A percentile compares a stretch with the other conserved stretches of the same genome.
These are phyloP conservation scores for Melanchra persicariae DNA, from an alignment of 2,888 invertebrate genomes.

Conservation along the genomic window DNA sequence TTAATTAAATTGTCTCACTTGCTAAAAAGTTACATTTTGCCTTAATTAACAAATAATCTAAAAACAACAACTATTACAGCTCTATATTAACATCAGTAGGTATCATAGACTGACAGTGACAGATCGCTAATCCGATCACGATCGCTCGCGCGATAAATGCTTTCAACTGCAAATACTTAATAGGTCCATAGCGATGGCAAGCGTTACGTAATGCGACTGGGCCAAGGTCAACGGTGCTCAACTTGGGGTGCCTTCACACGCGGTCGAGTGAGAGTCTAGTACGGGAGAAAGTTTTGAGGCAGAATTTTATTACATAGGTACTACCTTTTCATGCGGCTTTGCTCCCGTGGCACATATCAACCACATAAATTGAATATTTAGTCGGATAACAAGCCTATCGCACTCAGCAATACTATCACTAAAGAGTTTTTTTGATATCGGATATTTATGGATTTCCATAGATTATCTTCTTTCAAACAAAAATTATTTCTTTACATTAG, in stretches of 20 bases:
- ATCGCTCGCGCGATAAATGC: not conserved
- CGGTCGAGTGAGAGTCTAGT: not conserved
- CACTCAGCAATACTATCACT: too few species aligned
- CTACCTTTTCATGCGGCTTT: too few species aligned
- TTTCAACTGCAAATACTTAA: slow-evolving; percentile 22
- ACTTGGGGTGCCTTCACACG: slow-evolving; percentile 19
- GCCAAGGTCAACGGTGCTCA: slow-evolving; percentile 25
- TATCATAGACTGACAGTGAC: slow-evolving; percentile 9
- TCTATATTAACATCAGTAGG: not conserved
- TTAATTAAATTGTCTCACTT: too few species aligned
- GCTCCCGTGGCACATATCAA: too few species aligned
- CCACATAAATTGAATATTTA: too few species aligned
- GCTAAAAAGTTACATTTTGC: too few species aligned
- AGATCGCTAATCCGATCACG: slow-evolving; percentile 13
- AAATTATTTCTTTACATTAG: too few species aligned
- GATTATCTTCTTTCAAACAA: too few species aligned
- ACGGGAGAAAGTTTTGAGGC: not conserved
- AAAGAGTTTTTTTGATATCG: too few species aligned
- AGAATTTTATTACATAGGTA: not conserved
- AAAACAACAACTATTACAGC: slow-evolving; percentile 1
- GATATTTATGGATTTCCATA: too few species aligned
- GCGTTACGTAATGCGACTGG: slow-evolving; percentile 21
- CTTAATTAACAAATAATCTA: not conserved
- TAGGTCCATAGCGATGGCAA: slow-evolving; percentile 39
- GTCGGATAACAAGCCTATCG: too few species aligned